Conservation (phyloP, 2,113 vertebrate genomes). For the Atractosteus spatula region DNA sequence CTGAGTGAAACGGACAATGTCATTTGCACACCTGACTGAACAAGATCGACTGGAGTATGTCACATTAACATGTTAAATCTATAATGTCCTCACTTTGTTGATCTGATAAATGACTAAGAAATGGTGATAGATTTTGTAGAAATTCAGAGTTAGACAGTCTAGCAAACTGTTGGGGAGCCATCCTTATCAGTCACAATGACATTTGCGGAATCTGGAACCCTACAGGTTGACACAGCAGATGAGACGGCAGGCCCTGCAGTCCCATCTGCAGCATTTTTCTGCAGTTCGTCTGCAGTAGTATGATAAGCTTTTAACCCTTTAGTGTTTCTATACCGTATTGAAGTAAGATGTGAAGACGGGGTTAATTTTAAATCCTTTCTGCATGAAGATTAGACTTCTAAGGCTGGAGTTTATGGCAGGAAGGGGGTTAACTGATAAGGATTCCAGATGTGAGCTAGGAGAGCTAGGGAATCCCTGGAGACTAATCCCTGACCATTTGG, state of each 20-base stretch:
- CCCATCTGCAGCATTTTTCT: no score
- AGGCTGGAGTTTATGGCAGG: no score
- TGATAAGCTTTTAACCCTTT: background rate
- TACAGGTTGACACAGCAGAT: background rate
- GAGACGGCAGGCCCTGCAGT: background rate
- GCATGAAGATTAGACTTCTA: no score
- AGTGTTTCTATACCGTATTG: no score
- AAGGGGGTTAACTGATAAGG: no score
- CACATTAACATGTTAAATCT: no score
- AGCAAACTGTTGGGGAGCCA: background rate
- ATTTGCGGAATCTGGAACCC: no score
- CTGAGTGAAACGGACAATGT: background rate
- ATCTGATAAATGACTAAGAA: background rate
- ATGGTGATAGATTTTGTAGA: background rate
- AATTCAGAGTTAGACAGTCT: background rate
- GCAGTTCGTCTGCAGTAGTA: background rate
- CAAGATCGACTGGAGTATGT: background rate
- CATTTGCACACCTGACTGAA: background rate
- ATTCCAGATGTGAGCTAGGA: no score
- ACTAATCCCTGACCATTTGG: no score
- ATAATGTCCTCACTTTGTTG: background rate
- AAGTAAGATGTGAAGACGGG: no score
- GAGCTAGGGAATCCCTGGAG: no score
- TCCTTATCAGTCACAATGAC: background rate
- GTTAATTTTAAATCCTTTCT: no score